These are phyloP conservation scores for Bombus breviceps DNA, from an alignment of 1,140 invertebrate species.

Conservation along the genomic window DNA sequence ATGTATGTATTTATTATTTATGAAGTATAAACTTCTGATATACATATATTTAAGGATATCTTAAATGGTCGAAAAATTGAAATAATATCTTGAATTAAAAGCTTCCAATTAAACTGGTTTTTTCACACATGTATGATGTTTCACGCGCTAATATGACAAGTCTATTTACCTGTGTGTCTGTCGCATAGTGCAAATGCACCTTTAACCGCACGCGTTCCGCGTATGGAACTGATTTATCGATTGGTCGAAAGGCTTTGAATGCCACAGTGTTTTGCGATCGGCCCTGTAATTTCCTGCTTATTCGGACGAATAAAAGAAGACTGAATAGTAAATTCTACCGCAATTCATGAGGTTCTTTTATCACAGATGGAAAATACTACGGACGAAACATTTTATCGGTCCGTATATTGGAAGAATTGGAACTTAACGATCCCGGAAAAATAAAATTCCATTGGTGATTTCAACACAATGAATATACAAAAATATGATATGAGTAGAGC, in stretches of 20 bases:
- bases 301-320: not conserved
- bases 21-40: too few relatives aligned
- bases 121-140: too few relatives aligned
- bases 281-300: constrained; percentile 14
- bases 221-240: constrained; percentile 62
- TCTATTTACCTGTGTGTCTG: not conserved
- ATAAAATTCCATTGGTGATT: not conserved
- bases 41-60: not conserved
- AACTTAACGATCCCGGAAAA: not conserved
- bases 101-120: not conserved
- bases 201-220: constrained; percentile 40
- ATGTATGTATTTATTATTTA: too few relatives aligned
- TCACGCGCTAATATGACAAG: not conserved
- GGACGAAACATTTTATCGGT: not conserved
- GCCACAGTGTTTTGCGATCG: constrained; percentile 14
- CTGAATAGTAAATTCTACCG: not conserved
- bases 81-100: too few relatives aligned
- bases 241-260: constrained; percentile 14
- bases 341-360: not conserved
- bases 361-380: not conserved
- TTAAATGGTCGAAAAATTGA: not conserved
- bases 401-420: not conserved
- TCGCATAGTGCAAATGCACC: not conserved
- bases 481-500: too few relatives aligned
- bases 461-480: not conserved